A percentile compares a stretch with the other conserved stretches of the same genome.
Conservation (phyloP, 2,113 vertebrate species). For the Oncorhynchus mykiss region DNA sequence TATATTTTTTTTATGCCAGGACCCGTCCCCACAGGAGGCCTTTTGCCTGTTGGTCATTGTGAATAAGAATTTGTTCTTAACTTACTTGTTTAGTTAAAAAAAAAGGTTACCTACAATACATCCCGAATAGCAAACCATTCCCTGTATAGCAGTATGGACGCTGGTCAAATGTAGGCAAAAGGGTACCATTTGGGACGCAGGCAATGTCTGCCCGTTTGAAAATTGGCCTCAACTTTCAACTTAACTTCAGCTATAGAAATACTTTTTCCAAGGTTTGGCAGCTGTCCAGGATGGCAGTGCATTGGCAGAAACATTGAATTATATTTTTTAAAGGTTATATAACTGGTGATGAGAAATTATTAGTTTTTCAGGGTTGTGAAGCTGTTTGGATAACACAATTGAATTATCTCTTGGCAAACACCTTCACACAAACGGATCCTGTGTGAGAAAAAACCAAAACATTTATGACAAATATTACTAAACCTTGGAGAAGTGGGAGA, state of each 20-base stretch:
- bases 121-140: too few species aligned
- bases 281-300: neutral
- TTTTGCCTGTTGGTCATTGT: too few species aligned
- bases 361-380: neutral
- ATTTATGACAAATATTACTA: too few species aligned
- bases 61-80: too few species aligned
- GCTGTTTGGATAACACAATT: neutral
- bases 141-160: neutral
- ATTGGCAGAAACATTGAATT: neutral
- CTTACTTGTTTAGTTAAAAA: too few species aligned
- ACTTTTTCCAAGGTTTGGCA: neutral
- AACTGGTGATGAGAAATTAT: neutral
- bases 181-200: too few species aligned
- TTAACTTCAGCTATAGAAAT: neutral
- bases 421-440: too few species aligned
- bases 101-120: too few species aligned
- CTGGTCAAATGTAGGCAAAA: neutral
- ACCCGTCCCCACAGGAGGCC: too few species aligned
- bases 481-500: too few species aligned
- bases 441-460: too few species aligned
- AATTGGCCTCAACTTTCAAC: neutral
- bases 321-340: neutral
- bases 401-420: neutral
- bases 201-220: neutral
- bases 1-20: too few species aligned